A percentile compares a stretch with the other conserved stretches of the same genome.
These are phyloP conservation scores for Argyrosomus regius DNA, from an alignment of 2,797 vertebrate genomes.

Conservation along the genomic window DNA sequence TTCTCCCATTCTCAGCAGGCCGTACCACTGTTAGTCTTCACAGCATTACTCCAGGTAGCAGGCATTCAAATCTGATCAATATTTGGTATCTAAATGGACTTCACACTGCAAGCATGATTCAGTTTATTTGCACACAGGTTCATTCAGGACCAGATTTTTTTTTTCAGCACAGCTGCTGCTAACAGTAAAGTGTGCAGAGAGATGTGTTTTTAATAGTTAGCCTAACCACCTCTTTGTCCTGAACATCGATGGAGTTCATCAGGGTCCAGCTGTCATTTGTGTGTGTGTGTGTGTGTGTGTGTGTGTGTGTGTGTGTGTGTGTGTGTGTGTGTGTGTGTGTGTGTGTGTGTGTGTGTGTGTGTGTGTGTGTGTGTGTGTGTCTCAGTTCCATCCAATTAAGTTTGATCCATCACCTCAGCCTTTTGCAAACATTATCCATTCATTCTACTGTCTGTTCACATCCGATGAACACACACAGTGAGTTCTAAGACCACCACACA, in stretches of 20 bases:
- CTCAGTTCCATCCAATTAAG: background rate
- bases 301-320: background rate
- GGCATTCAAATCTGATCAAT: background rate
- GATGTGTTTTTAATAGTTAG: background rate
- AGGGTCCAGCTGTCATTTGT: background rate
- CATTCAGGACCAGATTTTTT: too few species aligned
- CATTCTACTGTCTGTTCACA: conserved; percentile 3
- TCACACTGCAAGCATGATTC: background rate
- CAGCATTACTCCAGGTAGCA: too few species aligned
- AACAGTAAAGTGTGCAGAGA: background rate
- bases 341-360: too few species aligned
- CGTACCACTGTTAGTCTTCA: too few species aligned
- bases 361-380: too few species aligned
- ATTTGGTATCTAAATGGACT: background rate
- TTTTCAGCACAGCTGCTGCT: background rate
- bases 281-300: background rate
- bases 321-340: background rate
- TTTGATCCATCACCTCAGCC: background rate
- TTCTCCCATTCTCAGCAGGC: background rate
- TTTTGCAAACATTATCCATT: background rate
- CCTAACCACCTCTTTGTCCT: background rate
- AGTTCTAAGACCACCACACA: background rate
- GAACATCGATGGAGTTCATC: background rate
- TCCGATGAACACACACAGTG: background rate
- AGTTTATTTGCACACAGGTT: background rate